These are phyloP conservation scores for Acrobasis consociella DNA, from an alignment of 2,888 invertebrate species.

Conservation along the genomic window DNA sequence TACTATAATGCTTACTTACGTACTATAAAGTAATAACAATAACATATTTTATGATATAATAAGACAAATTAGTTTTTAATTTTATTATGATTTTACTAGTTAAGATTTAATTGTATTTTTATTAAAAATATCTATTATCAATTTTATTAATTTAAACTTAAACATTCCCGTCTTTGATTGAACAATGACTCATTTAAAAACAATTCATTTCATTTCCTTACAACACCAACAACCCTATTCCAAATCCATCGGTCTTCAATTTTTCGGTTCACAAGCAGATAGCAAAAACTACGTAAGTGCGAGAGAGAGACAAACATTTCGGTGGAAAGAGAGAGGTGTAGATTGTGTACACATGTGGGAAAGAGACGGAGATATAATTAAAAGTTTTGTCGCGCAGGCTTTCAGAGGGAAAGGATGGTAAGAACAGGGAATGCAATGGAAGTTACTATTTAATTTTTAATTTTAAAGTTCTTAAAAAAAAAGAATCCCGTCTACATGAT, in stretches of 20 bases:
- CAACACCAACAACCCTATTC: slow-evolving; percentile 10
- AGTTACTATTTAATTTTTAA: slow-evolving; percentile 17
- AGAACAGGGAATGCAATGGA: slow-evolving; percentile 42
- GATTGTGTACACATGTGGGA: slow-evolving; percentile 41
- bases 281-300: slow-evolving; percentile 35
- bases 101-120: too few species aligned
- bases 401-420: slow-evolving; percentile 70
- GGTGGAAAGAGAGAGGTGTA: slow-evolving; percentile 39
- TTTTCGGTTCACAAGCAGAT: slow-evolving; percentile 26
- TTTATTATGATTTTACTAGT: too few species aligned
- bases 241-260: slow-evolving; percentile 25
- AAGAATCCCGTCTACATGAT: too few species aligned
- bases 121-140: too few species aligned
- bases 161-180: too few species aligned
- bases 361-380: slow-evolving; percentile 72
- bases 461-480: not conserved
- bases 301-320: slow-evolving; percentile 40
- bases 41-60: too few species aligned
- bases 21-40: too few species aligned
- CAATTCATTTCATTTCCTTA: not conserved
- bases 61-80: too few species aligned
- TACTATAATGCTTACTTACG: too few species aligned
- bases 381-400: slow-evolving; percentile 80
- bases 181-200: slow-evolving; percentile 5
- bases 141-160: too few species aligned